Evolutionary conservation across 1,140 invertebrate genomes (phyloP).

Genomic region (Eupristina koningsbergeri): DNA sequence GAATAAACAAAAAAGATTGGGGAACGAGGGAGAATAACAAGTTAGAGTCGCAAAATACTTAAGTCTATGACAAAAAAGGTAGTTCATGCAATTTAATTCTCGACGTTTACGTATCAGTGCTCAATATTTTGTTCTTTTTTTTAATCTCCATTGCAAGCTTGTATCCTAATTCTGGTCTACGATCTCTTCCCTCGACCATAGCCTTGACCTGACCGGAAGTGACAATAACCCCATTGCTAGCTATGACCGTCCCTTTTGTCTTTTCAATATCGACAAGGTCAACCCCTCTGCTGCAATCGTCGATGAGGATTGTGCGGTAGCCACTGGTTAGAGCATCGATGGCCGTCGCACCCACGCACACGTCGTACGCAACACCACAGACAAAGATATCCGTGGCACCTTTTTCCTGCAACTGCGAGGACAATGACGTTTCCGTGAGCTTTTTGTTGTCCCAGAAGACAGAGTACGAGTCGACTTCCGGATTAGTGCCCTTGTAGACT

Average conservation of each 20-base stretch:
- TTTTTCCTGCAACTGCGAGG: slow-evolving; percentile 83
- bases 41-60: neutral
- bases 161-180: slow-evolving; percentile 89
- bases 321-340: slow-evolving; percentile 89
- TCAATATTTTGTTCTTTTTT: slow-evolving; percentile 64
- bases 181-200: slow-evolving; percentile 90
- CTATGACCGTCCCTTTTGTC: slow-evolving; percentile 83
- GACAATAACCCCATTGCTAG: slow-evolving; percentile 85
- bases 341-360: slow-evolving; percentile 94
- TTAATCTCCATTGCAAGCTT: slow-evolving; percentile 89
- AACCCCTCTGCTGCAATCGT: slow-evolving; percentile 93
- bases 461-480: slow-evolving; percentile 96
- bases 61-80: neutral
- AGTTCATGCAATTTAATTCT: neutral
- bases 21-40: neutral
- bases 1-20: neutral
- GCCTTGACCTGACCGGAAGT: slow-evolving; percentile 83
- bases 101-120: neutral
- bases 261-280: slow-evolving; percentile 87
- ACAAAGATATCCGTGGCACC: slow-evolving; percentile 94
- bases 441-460: slow-evolving; percentile 98
- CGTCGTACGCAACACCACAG: slow-evolving; percentile 95
- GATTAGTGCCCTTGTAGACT: slow-evolving; percentile 94
- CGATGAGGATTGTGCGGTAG: slow-evolving; percentile 90
- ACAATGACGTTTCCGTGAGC: slow-evolving; percentile 89